Base-by-base conservation (phyloP, 1,140 invertebrate species). In the Zaprionus gabonicus region DNA sequence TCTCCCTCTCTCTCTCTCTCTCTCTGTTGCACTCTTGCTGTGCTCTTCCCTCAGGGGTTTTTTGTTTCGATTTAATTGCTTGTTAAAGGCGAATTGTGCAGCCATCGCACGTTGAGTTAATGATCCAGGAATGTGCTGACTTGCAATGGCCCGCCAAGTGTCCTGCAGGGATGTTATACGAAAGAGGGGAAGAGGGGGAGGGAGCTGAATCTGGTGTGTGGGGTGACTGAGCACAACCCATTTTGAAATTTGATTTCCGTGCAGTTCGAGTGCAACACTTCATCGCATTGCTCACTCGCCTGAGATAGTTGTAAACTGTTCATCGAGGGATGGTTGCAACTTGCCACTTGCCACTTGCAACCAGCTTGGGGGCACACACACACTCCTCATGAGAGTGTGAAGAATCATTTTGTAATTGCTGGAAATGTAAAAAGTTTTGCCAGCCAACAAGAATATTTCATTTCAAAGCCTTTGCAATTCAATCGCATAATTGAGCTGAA, bases 11-110 rank as follows among this genome's bases (percentile, higher is more conserved):
- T 51, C 27, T 20, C 36, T 31, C 15, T 9, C 41, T 12, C 23
- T 20, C 28, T 57, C 55, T 20, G n/a, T 13, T 17, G 7, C 34
- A 28, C 49, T 65, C n/a, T 58, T 25, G 53, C 62, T 36, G 73
- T 67, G 17, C 23, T 53, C 25, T 59, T 34, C 41, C 28, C 58
- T 28, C 25, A 38, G 70, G 44, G 51, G 38, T 65, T 76, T 76
- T 88, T 90, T 90, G 81, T 90, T 90, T 90, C 85, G 85, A 91
- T 90, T 90, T 90, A 90, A 90, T 90, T 90, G 85, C 85, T 90
- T 90, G 85, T 90, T 90, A 90, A 85, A 90, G 81, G 77, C 71
- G 79, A 88, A 88, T 91, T 90, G 81, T 88, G 78, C 83, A 80
- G 80, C 84, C 56, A 77, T 66, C 71, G 83, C 85, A 84, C 76